Conservation (phyloP, 2,888 invertebrate species). For the Tupiocoris notatus region DNA sequence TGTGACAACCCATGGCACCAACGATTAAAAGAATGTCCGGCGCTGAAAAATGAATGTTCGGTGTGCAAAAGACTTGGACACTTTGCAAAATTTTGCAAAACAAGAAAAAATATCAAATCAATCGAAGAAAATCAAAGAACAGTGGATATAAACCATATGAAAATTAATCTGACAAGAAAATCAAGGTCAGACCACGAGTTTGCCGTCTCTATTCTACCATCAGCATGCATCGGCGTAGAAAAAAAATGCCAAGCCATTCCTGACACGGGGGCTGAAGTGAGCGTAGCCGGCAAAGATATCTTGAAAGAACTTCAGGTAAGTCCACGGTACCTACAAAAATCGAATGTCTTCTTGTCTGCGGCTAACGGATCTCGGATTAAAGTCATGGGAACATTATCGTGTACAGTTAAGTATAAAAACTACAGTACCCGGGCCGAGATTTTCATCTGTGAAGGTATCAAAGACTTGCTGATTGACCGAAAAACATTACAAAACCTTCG, state of each 20-base stretch:
- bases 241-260: neutral
- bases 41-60: neutral
- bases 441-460: slow-evolving; percentile 2
- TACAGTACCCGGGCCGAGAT: neutral
- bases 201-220: neutral
- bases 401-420: neutral
- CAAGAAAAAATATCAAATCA: neutral
- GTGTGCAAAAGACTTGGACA: slow-evolving; percentile 1
- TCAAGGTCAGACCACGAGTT: neutral
- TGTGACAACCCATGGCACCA: slow-evolving; percentile 2
- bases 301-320: neutral
- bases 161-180: neutral
- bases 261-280: slow-evolving; percentile 19
- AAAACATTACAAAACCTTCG: neutral
- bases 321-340: neutral
- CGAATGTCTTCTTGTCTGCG: neutral
- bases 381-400: neutral
- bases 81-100: neutral
- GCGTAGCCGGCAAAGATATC: neutral
- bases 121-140: neutral
- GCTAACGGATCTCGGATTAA: neutral
- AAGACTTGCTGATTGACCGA: slow-evolving; percentile 7
- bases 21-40: neutral
- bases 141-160: neutral
- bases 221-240: too few species aligned